These are phyloP conservation scores for Pseudococcus viburni DNA, from an alignment of 2,888 invertebrate species.

Conservation along the genomic window DNA sequence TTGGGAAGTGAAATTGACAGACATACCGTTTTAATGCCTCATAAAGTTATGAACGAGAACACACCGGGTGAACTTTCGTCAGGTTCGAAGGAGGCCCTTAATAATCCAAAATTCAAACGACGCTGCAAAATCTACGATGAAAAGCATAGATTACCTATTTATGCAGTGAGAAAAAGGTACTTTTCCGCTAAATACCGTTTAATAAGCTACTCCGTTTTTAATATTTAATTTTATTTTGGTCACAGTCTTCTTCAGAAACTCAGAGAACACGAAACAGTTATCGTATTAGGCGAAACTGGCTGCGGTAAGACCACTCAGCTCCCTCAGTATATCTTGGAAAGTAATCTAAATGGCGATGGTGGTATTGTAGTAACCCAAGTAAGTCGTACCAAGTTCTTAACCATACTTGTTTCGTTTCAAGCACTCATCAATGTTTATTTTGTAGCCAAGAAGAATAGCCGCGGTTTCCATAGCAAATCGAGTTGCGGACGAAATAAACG, in stretches of 20 bases:
- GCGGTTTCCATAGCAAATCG: constrained; percentile 73
- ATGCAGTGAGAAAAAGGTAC: constrained; percentile 1
- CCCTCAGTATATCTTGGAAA: constrained; percentile 86
- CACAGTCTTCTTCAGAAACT: constrained; percentile 71
- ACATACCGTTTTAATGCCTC: neutral
- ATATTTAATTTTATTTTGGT: neutral
- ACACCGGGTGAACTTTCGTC: neutral
- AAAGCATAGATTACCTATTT: neutral
- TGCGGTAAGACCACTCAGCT: constrained; percentile 98
- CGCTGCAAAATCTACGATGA: neutral
- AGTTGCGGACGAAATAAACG: constrained; percentile 74
- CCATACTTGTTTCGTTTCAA: too few relatives aligned
- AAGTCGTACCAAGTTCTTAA: neutral
- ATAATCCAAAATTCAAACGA: neutral
- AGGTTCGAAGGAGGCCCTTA: neutral
- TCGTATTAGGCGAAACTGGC: constrained; percentile 96
- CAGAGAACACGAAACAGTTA: constrained; percentile 79
- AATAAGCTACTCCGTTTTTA: neutral
- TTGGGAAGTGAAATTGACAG: neutral
- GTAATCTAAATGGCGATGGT: constrained; percentile 79
- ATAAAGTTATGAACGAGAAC: constrained; percentile 30
- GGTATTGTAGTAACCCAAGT: constrained; percentile 78
- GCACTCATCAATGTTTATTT: neutral
- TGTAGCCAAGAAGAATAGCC: constrained; percentile 72
- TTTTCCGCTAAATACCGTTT: neutral